phyloP scores from a whole-genome alignment of 2,113 vertebrate species.

The Rhinogobius similis region DNA sequence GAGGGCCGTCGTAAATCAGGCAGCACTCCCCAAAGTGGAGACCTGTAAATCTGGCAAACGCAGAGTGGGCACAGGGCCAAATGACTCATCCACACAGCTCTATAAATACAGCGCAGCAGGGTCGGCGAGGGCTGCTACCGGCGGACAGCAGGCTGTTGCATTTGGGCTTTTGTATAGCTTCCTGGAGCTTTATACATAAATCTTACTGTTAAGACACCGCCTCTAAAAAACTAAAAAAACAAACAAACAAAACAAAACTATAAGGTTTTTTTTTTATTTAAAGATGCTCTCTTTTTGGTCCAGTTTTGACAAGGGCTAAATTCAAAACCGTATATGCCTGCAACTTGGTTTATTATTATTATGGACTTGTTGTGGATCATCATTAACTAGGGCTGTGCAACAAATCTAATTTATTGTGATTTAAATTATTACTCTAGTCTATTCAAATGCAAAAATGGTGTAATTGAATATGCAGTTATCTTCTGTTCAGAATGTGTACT shows the following conservation, averaged over 20 bases:
- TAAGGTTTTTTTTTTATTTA: no score
- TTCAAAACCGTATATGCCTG: not conserved
- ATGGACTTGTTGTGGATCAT: no score
- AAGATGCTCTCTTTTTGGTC: not conserved
- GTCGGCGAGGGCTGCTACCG: conserved; percentile 55
- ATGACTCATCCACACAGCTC: conserved; percentile 61
- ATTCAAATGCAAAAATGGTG: no score
- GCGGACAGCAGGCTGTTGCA: conserved; percentile 48
- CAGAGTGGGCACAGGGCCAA: conserved; percentile 69
- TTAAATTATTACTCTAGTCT: no score
- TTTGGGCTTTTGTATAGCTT: conserved; percentile 27
- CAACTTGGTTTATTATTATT: not conserved
- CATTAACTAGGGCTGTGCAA: no score
- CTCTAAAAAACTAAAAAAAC: no score
- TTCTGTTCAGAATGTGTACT: no score
- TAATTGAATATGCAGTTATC: no score
- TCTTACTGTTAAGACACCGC: not conserved
- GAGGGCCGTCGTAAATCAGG: conserved; percentile 72
- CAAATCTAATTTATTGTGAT: no score
- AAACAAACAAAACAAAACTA: not conserved
- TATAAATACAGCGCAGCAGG: conserved; percentile 76
- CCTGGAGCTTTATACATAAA: conserved; percentile 37
- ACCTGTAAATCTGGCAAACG: conserved; percentile 74
- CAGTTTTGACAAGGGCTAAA: not conserved
- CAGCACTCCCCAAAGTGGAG: conserved; percentile 55